Base-by-base conservation (phyloP, 2,888 invertebrate species). In the Dynastes tityus region DNA sequence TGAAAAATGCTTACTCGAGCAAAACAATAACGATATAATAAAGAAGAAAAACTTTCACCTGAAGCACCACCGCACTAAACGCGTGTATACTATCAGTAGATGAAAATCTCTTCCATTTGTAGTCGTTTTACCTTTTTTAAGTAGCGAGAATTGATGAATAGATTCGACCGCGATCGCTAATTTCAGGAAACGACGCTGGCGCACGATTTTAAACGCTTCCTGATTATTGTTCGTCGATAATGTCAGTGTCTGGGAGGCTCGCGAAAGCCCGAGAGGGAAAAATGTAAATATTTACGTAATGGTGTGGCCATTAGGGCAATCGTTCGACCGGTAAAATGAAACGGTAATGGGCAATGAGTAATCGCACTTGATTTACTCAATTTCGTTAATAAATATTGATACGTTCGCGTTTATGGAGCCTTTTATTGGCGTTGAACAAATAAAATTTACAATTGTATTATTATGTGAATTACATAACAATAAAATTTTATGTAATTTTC, bases 201-300 rank as follows among this genome's bases (percentile, higher is more conserved):
- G 22, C 16, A 22, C 22, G 22, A 55, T 55, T 22, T 1, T 27
- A 55, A 55, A 55, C 16, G 16, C 22, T 55, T 55, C 55, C 55
- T 55, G 55, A 55, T 55, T 55, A 55, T 55, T 55, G 55, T 55
- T 5, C 16, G 55, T 55, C 55, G 55, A 55, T 55, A 55, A 55
- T 22, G 55, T 9, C 22, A 0, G 8, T 55, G 55, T 4, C 9
- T 27, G n/a, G 55, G 8, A 8, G 55, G 55, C 22, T 22, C 13
- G 16, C 8, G 5, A 55, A 22, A 16, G 55, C 22, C 16, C 22
- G 22, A 6, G 22, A 22, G 55, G 55, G 55, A 55, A 55, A 55
- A 55, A 22, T 5, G 55, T 22, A 55, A 55, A 55, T 27, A 27
- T 55, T 55, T 55, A 55, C 55, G 55, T 55, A 55, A 55, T 55